phyloP scores from a whole-genome alignment of 2,113 vertebrate genomes.

The Rhea americana region DNA sequence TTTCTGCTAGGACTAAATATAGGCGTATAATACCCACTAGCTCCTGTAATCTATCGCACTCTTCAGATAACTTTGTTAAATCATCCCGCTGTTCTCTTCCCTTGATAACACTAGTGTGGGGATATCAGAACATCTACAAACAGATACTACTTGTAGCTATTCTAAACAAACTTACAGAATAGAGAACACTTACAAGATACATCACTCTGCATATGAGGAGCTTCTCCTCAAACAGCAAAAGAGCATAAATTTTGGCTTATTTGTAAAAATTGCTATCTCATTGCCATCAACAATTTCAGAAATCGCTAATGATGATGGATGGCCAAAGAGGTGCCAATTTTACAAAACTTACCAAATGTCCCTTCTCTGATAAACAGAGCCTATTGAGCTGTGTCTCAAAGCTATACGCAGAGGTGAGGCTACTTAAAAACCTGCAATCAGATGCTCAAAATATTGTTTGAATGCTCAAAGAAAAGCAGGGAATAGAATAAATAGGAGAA shows the following conservation, averaged over 20 bases:
- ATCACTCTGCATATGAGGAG: neutral
- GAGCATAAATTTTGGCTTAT: neutral
- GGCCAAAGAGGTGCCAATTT: neutral
- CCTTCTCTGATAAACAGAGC: neutral
- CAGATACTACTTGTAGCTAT: neutral
- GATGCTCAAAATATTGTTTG: too few relatives aligned
- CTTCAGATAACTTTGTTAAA: neutral
- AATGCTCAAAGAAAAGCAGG: neutral
- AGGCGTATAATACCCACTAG: fast-evolving
- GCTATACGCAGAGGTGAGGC: neutral
- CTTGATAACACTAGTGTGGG: neutral
- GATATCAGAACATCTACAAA: neutral
- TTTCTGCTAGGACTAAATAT: neutral
- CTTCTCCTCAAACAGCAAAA: neutral
- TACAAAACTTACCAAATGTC: neutral
- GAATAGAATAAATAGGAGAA: neutral
- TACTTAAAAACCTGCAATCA: neutral
- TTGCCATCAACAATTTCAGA: neutral
- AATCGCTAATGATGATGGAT: neutral
- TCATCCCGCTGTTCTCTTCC: neutral
- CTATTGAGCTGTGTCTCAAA: neutral
- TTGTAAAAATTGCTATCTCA: neutral
- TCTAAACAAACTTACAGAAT: neutral
- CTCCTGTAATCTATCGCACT: neutral
- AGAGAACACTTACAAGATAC: neutral